These are phyloP conservation scores for Pasiphila rectangulata DNA, from an alignment of 2,888 invertebrate species.

Conservation along the genomic window DNA sequence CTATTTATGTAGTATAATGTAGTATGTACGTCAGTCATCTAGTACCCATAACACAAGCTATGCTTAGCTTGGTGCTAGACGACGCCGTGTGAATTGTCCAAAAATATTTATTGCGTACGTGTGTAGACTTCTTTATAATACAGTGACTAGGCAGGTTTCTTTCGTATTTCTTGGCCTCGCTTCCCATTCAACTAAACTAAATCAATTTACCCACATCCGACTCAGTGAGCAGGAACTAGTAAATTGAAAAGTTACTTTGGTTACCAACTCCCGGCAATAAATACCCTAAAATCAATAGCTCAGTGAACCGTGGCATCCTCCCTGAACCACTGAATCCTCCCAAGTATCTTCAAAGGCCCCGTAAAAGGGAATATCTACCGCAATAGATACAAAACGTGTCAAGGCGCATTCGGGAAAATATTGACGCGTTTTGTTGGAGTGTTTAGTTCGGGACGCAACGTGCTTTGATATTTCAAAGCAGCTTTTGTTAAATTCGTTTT, in stretches of 20 bases:
- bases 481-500: not conserved
- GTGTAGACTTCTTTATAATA: too few relatives aligned
- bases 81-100: too few relatives aligned
- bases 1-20: too few relatives aligned
- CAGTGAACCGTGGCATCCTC: conserved; percentile 16
- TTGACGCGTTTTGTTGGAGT: conserved; percentile 15
- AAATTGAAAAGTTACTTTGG: conserved; percentile 26
- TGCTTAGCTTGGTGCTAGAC: too few relatives aligned
- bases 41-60: too few relatives aligned
- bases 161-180: conserved; percentile 4
- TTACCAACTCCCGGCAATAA: conserved; percentile 23
- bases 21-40: too few relatives aligned
- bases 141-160: not conserved
- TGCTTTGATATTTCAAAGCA: not conserved
- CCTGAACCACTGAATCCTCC: conserved; percentile 17
- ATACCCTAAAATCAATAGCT: conserved; percentile 25
- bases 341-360: conserved; percentile 30
- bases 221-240: conserved; percentile 23
- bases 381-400: conserved; percentile 35
- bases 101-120: too few relatives aligned
- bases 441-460: conserved; percentile 1
- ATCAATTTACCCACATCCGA: conserved; percentile 23
- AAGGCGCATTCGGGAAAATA: conserved; percentile 29
- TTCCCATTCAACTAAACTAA: conserved; percentile 15
- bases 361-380: conserved; percentile 32